Conservation (phyloP, 2,888 invertebrate species). For the Hirudinaria manillensis region DNA sequence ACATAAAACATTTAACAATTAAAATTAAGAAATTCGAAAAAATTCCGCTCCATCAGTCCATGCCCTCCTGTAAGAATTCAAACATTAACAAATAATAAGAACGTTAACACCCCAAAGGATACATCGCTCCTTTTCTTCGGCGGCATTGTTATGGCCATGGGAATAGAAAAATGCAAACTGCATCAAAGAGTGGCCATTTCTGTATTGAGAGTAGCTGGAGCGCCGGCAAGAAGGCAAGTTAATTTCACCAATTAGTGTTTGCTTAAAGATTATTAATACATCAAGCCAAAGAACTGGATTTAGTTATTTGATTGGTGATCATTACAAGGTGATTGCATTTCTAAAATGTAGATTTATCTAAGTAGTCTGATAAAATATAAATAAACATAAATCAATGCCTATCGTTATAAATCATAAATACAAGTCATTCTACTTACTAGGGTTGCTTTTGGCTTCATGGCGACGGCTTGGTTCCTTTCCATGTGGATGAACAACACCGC, state of each 20-base stretch:
- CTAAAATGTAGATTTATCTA: neutral
- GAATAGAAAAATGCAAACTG: conserved; percentile 20
- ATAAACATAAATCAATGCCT: no score
- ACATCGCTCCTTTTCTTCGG: conserved; percentile 23
- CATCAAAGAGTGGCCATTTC: conserved; percentile 22
- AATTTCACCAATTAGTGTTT: neutral
- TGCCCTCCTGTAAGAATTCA: no score
- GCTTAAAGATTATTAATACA: neutral
- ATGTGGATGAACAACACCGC: conserved; percentile 29
- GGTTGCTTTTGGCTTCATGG: conserved; percentile 28
- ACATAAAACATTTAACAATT: no score
- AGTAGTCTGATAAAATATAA: no score
- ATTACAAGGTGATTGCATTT: neutral
- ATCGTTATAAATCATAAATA: neutral
- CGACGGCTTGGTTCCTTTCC: conserved; percentile 25
- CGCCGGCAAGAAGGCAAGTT: conserved; percentile 24
- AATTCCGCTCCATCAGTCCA: no score
- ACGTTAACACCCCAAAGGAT: no score
- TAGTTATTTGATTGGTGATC: no score
- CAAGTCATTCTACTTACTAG: neutral
- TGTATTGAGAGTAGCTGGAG: conserved; percentile 17
- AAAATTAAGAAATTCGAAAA: no score
- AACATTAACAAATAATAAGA: no score
- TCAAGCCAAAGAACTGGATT: neutral
- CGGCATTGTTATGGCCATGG: conserved; percentile 24